Evolutionary conservation across 2,888 invertebrate species (phyloP).

Genomic region (Plagodis pulveraria): DNA sequence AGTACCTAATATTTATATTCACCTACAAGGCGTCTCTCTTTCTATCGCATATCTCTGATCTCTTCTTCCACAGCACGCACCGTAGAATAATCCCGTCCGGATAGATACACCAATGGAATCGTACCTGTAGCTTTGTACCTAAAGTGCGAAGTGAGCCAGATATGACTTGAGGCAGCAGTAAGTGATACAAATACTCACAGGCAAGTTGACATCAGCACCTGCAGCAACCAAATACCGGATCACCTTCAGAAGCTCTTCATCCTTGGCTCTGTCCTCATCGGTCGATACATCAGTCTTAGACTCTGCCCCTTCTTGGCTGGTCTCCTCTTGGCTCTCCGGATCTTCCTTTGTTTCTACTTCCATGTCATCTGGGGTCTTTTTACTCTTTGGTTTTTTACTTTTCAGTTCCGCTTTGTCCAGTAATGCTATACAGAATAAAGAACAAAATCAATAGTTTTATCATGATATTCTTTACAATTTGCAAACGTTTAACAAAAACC

Average conservation of each 20-base stretch:
- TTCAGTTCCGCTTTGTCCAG: slow-evolving; percentile 56
- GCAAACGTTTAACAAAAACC: no score
- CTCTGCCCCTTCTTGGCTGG: slow-evolving; percentile 26
- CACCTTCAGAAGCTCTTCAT: slow-evolving; percentile 67
- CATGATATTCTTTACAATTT: no score
- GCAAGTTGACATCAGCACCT: slow-evolving; percentile 90
- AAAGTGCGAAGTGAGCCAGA: no score
- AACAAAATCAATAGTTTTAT: slow-evolving; percentile 7
- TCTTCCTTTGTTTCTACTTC: slow-evolving; percentile 38
- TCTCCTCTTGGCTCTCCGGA: slow-evolving; percentile 33
- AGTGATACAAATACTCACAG: slow-evolving; percentile 76
- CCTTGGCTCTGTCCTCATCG: slow-evolving; percentile 42
- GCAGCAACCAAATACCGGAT: slow-evolving; percentile 90
- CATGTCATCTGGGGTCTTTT: slow-evolving; percentile 29
- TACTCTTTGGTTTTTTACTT: slow-evolving; percentile 35
- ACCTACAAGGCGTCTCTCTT: no score
- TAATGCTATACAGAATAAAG: slow-evolving; percentile 51
- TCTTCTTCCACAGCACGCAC: no score
- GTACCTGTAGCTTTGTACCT: no score
- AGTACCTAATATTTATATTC: no score
- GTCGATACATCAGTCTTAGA: slow-evolving; percentile 35
- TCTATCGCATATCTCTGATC: no score
- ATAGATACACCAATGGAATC: no score
- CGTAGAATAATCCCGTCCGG: no score
- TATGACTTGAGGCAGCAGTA: no score